A percentile compares a stretch with the other conserved stretches of the same genome.
Evolutionary conservation across 2,113 vertebrate genomes (phyloP).

Genomic region (Lynx canadensis): DNA sequence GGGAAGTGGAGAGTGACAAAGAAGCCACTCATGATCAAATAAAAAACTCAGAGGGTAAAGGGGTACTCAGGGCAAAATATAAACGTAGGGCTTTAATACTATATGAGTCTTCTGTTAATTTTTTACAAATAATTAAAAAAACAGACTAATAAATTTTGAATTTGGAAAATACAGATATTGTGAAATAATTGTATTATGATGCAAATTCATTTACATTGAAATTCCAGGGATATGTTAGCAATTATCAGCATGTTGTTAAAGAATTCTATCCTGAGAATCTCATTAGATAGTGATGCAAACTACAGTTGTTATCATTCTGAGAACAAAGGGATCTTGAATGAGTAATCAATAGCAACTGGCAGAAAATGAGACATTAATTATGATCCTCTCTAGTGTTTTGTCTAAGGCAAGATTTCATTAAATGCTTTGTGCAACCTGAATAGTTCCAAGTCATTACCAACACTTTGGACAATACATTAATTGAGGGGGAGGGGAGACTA

Average conservation of each 20-base stretch:
- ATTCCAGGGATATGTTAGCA: slow-evolving; percentile 85
- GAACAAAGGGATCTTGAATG: slow-evolving; percentile 90
- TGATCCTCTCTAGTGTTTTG: slow-evolving; percentile 87
- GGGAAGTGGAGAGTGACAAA: slow-evolving; percentile 3
- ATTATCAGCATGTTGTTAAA: slow-evolving; percentile 87
- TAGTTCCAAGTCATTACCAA: slow-evolving; percentile 84
- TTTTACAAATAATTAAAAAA: slow-evolving; percentile 77
- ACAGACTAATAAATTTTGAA: slow-evolving; percentile 75
- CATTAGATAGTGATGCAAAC: slow-evolving; percentile 89
- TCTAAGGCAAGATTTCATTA: slow-evolving; percentile 91
- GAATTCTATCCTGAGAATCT: slow-evolving; percentile 88
- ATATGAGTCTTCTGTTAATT: slow-evolving; percentile 40
- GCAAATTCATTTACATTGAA: slow-evolving; percentile 87
- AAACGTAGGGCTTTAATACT: slow-evolving; percentile 52
- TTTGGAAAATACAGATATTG: slow-evolving; percentile 81
- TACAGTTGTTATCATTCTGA: slow-evolving; percentile 87
- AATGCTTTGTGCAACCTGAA: slow-evolving; percentile 90
- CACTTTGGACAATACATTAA: slow-evolving; percentile 82
- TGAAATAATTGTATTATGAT: slow-evolving; percentile 80
- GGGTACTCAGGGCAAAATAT: slow-evolving; percentile 2
- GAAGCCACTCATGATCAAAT: neutral
- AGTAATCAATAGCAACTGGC: slow-evolving; percentile 91
- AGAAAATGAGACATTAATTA: slow-evolving; percentile 91
- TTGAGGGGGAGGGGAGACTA: neutral
- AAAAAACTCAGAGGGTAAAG: slow-evolving; percentile 36